Percentiles rank a stretch among this genome's conserved stretches.
phyloP scores from a whole-genome alignment of 2,797 vertebrate species.

The Parauchenoglanis ngamensis region DNA sequence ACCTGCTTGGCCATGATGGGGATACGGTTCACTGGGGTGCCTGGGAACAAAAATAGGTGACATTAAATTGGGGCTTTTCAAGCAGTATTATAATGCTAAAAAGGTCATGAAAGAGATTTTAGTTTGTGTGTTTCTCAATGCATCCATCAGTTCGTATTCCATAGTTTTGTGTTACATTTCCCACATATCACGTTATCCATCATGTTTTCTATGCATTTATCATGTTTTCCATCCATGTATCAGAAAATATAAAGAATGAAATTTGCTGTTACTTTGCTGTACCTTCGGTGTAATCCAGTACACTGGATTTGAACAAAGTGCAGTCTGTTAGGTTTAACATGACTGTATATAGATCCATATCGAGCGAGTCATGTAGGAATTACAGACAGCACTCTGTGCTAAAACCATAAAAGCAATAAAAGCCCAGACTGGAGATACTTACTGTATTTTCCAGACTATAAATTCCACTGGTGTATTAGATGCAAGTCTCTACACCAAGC shows the following conservation, averaged over 20 bases:
- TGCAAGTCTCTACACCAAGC: neutral
- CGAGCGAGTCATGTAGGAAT: neutral
- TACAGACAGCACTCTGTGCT: neutral
- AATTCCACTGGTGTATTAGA: neutral
- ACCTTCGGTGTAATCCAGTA: neutral
- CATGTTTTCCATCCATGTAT: neutral
- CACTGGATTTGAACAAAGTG: neutral
- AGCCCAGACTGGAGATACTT: neutral
- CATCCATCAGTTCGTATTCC: neutral
- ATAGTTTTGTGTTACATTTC: neutral
- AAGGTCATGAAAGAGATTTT: neutral
- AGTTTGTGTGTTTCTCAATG: neutral
- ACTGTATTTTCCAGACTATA: slow-evolving; percentile 1
- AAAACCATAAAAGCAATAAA: slow-evolving; percentile 25
- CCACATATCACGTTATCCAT: neutral
- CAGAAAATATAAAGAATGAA: neutral
- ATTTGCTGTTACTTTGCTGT: neutral
- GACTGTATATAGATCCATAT: neutral
- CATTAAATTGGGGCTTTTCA: neutral
- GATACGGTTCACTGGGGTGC: slow-evolving; percentile 87
- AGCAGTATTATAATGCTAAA: neutral
- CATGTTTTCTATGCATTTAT: neutral
- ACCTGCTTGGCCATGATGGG: slow-evolving; percentile 91
- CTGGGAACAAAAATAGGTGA: slow-evolving; percentile 59
- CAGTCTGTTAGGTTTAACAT: neutral